Percentiles rank a stretch among this genome's conserved stretches.
phyloP scores from a whole-genome alignment of 1,140 invertebrate genomes.

The Pollicipes pollicipes region DNA sequence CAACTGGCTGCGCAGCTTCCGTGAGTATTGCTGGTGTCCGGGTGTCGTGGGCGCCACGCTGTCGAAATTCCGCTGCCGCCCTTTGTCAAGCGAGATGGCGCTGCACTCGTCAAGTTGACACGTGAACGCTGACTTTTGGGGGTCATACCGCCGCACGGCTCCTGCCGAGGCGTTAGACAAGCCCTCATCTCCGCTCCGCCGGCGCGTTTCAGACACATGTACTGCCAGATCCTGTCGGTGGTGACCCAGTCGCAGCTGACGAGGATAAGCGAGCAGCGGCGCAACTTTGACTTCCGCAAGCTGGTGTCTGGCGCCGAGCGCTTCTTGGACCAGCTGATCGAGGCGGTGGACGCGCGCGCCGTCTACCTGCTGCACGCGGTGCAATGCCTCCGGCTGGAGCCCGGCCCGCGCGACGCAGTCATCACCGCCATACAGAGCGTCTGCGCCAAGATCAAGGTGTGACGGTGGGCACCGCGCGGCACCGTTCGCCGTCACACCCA shows the following conservation, averaged over 20 bases:
- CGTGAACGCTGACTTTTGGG: no score
- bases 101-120: no score
- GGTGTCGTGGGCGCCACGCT: no score
- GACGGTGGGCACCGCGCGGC: constrained; percentile 9
- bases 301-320: constrained; percentile 75
- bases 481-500: no score
- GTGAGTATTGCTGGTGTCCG: no score
- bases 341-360: constrained; percentile 71
- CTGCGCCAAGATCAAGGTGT: constrained; percentile 67
- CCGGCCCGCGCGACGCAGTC: constrained; percentile 61
- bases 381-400: constrained; percentile 63
- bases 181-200: no score
- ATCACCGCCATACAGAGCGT: constrained; percentile 66
- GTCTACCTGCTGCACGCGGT: constrained; percentile 67
- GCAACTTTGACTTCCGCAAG: constrained; percentile 74
- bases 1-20: no score
- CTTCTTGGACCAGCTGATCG: constrained; percentile 71
- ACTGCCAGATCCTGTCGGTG: constrained; percentile 70
- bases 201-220: no score
- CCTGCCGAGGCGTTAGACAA: no score
- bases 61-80: no score
- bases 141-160: no score
- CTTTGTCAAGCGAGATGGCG: no score
- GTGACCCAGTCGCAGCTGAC: constrained; percentile 56
- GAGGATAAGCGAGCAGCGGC: constrained; percentile 64